These are phyloP conservation scores for Drosophila ananassae DNA, from an alignment of 1,140 invertebrate species.

Conservation along the genomic window DNA sequence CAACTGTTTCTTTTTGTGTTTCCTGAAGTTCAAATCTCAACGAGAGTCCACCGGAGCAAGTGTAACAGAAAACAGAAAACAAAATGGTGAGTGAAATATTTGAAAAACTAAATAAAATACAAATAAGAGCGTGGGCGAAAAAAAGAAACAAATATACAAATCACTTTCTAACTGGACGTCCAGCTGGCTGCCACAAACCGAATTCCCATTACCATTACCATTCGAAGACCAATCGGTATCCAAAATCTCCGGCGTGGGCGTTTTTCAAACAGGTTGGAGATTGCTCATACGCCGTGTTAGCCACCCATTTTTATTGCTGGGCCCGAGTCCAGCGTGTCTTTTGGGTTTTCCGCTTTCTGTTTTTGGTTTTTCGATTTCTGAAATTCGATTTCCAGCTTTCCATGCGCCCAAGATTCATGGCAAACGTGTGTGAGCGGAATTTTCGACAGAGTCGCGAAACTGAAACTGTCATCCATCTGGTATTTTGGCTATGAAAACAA, in stretches of 20 bases:
- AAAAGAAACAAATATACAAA: constrained; percentile 17
- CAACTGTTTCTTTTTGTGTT: neutral
- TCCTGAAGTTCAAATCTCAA: constrained; percentile 17
- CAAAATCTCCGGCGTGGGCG: constrained; percentile 54
- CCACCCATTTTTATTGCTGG: constrained; percentile 23
- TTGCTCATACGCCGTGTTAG: constrained; percentile 69
- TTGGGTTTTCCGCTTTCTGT: constrained; percentile 39
- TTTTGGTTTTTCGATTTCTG: constrained; percentile 8
- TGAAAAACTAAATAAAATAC: constrained; percentile 3
- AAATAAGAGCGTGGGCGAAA: neutral
- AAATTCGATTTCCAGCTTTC: constrained; percentile 21
- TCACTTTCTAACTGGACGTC: constrained; percentile 56
- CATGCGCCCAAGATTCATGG: constrained; percentile 55
- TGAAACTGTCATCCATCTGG: constrained; percentile 31
- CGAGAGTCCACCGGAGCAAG: constrained; percentile 7
- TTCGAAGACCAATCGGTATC: constrained; percentile 2
- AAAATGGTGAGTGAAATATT: constrained; percentile 63
- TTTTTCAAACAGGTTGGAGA: constrained; percentile 65
- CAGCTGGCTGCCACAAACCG: constrained; percentile 30
- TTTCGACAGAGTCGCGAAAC: constrained; percentile 46
- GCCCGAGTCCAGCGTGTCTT: neutral
- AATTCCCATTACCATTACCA: constrained; percentile 2
- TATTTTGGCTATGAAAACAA: constrained; percentile 43
- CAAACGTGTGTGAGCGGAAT: constrained; percentile 57
- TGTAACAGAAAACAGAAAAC: constrained; percentile 6